Conservation (phyloP, 2,888 invertebrate genomes). For the Tuberolachnus salignus region DNA sequence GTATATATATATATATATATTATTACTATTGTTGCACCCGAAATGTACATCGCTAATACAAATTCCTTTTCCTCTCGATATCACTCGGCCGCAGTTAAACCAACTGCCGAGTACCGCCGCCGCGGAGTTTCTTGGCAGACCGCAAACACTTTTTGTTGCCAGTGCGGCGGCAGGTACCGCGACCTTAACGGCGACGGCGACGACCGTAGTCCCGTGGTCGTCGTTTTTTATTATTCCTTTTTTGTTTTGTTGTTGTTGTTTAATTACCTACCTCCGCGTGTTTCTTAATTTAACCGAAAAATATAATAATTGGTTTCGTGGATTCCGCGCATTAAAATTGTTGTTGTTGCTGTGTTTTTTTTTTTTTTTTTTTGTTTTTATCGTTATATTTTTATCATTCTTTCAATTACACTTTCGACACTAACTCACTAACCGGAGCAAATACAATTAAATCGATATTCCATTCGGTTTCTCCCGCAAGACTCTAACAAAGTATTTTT, state of each 20-base stretch:
- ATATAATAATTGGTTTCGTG: constrained; percentile 47
- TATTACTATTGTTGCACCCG: constrained; percentile 1
- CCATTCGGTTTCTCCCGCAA: neutral
- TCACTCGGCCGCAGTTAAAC: neutral
- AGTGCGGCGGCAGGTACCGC: neutral
- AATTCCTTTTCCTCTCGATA: neutral
- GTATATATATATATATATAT: constrained; percentile 1
- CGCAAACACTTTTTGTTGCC: constrained; percentile 12
- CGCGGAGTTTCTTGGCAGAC: constrained; percentile 51
- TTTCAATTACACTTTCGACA: constrained; percentile 4
- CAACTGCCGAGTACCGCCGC: neutral
- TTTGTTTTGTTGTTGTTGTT: constrained; percentile 50
- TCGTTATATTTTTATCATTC: neutral
- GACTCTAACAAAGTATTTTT: neutral
- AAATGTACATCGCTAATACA: neutral
- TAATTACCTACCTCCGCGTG: constrained; percentile 16
- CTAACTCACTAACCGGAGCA: neutral
- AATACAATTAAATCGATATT: neutral
- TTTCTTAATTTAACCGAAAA: constrained; percentile 21
- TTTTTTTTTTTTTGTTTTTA: neutral
- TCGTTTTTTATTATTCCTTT: too few species aligned
- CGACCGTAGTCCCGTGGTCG: too few species aligned
- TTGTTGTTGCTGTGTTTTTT: neutral
- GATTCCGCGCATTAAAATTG: constrained; percentile 44
- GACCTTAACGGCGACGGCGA: neutral